phyloP scores from a whole-genome alignment of 1,140 invertebrate species.

The Aphaenogaster rudis region DNA sequence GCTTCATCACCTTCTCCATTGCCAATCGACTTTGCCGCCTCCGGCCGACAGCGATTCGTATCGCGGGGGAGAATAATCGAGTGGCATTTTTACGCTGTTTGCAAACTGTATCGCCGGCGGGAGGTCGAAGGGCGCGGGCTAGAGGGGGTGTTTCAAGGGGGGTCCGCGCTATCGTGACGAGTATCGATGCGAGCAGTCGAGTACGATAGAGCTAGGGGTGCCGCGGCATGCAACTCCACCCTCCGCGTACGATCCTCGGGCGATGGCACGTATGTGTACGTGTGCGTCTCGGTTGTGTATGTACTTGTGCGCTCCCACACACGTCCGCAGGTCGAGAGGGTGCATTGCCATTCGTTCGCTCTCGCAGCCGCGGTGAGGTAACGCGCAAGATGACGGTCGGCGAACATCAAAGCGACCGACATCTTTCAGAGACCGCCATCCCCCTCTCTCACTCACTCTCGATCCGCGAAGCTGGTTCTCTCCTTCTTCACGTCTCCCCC shows the following conservation, averaged over 20 bases:
- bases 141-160: slow-evolving; percentile 41
- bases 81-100: slow-evolving; percentile 71
- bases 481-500: slow-evolving; percentile 52
- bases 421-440: slow-evolving; percentile 76
- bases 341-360: slow-evolving; percentile 67
- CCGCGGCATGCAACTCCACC: slow-evolving; percentile 59
- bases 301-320: slow-evolving; percentile 16
- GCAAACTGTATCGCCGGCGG: slow-evolving; percentile 69
- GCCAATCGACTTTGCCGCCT: slow-evolving; percentile 44
- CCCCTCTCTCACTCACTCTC: slow-evolving; percentile 32
- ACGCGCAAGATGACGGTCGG: slow-evolving; percentile 78
- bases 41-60: slow-evolving; percentile 57
- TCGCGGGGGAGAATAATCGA: slow-evolving; percentile 64
- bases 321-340: slow-evolving; percentile 42
- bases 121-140: slow-evolving; percentile 58
- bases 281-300: not conserved
- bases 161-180: slow-evolving; percentile 42
- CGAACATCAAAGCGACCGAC: slow-evolving; percentile 80
- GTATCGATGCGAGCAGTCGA: slow-evolving; percentile 51
- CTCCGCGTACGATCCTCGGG: slow-evolving; percentile 49
- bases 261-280: slow-evolving; percentile 14
- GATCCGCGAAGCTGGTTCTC: slow-evolving; percentile 40
- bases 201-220: slow-evolving; percentile 46
- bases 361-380: slow-evolving; percentile 62
- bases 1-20: slow-evolving; percentile 60